Evolutionary conservation across 2,113 vertebrate species (phyloP), one percentile per base, ranked within the genome.

Genomic region (Microcebus lehilahytsara): DNA sequence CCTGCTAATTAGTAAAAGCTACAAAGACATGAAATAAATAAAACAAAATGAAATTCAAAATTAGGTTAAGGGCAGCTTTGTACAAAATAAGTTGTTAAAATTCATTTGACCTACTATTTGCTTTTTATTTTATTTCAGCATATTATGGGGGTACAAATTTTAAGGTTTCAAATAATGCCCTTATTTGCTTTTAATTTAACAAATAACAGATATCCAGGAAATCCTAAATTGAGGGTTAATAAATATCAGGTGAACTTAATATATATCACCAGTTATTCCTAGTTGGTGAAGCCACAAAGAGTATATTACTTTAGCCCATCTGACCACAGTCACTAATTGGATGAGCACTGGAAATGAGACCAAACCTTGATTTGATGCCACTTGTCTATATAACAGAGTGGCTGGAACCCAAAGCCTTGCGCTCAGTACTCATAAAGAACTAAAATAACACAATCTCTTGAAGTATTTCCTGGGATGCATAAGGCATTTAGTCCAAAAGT

Each of bases 11-110:
- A 78, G 22, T 94, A 75, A 14, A 80, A 97, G 95, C 25, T 72
- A 46, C 90, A 79, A 77, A 49, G 8, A 77, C 74, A 42, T 14
- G 30, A 94, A 81, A 90, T 87, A 46, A 81, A 42, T 42, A 40
- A 79, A 79, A 64, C 16, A n/a, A 96, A 77, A 91, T 88, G 22
- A 86, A 97, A 96, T 67, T 97, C 25, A 77, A 96, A 89, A 69
- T 71, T 91, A 91, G 2, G 94, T 95, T 78, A 85, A 83, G 74
- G 19, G 53, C 14, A 92, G 40, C 16, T 95, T 95, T 79, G 37
- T 66, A 79, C 67, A 83, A 92, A 97, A 79, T 90, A 92, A 91
- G 53, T 67, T 77, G 89, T 93, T 89, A 75, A 94, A 84, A 93
- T 89, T 91, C 42, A 84, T 60, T 86, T 95, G 42, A 62, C 16